phyloP scores from a whole-genome alignment of 2,888 invertebrate genomes.

The Cheilosia scutellata region DNA sequence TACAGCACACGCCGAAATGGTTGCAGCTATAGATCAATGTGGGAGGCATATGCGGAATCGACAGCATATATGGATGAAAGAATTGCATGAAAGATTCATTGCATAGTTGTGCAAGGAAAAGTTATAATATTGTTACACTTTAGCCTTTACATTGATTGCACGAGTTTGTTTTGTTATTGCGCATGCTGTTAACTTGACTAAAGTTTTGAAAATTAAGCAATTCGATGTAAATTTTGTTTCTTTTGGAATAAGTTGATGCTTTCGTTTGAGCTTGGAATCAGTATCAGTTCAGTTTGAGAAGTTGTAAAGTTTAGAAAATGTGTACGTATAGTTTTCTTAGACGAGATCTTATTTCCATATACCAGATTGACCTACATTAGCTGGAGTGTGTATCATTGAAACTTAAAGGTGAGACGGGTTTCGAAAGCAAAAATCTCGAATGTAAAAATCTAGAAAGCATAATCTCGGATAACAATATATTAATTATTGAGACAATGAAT shows the following conservation, averaged over 20 bases:
- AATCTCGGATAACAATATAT: too few relatives aligned
- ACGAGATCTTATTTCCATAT: too few relatives aligned
- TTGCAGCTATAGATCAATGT: slow-evolving; percentile 50
- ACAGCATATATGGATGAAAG: slow-evolving; percentile 52
- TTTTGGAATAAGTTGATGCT: not conserved
- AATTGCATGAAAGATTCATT: slow-evolving; percentile 58
- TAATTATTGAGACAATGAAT: too few relatives aligned
- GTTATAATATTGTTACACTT: slow-evolving; percentile 58
- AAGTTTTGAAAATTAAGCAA: slow-evolving; percentile 46
- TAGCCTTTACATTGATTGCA: slow-evolving; percentile 69
- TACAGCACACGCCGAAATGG: slow-evolving; percentile 9
- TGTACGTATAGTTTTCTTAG: too few relatives aligned
- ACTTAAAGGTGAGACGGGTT: too few relatives aligned
- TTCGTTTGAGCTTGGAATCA: not conserved
- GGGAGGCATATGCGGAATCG: not conserved
- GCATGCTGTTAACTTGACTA: slow-evolving; percentile 44
- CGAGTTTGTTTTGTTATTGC: slow-evolving; percentile 41
- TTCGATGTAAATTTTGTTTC: slow-evolving; percentile 24
- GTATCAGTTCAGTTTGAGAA: too few relatives aligned
- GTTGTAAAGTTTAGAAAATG: too few relatives aligned
- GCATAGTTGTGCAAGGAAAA: slow-evolving; percentile 40
- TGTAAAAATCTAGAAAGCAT: too few relatives aligned
- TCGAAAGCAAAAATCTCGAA: too few relatives aligned
- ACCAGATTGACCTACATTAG: too few relatives aligned
- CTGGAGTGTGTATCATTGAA: too few relatives aligned